Conservation (phyloP, 2,113 vertebrate species). For the Lophotis ruficrista region DNA sequence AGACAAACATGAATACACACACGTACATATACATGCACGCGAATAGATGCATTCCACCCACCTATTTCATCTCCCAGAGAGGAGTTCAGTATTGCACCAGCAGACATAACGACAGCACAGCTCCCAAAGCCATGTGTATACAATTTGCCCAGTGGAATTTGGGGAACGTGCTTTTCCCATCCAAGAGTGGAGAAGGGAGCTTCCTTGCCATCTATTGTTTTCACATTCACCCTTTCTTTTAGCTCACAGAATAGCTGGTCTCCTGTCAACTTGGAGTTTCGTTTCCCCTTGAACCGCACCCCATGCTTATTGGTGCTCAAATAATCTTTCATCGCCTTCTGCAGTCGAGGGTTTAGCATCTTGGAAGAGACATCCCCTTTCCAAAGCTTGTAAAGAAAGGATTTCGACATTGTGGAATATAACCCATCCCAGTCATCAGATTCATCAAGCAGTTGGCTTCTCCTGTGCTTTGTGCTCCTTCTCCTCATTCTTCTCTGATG, state of each 20-base stretch:
- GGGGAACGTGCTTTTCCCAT: conserved; percentile 88
- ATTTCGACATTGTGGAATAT: conserved; percentile 85
- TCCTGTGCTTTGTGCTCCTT: conserved; percentile 26
- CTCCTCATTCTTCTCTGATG: conserved; percentile 49
- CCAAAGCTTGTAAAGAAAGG: conserved; percentile 89
- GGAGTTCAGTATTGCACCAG: conserved; percentile 94
- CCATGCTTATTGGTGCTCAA: conserved; percentile 90
- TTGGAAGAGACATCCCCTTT: conserved; percentile 83
- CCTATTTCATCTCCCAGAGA: conserved; percentile 93
- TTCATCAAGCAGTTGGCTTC: conserved; percentile 49
- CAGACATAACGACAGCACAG: conserved; percentile 96
- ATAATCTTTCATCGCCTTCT: conserved; percentile 91
- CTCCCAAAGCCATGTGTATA: conserved; percentile 77
- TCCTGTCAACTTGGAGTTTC: conserved; percentile 64
- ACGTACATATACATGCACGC: not conserved
- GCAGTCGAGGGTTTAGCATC: conserved; percentile 91
- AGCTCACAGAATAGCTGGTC: conserved; percentile 88
- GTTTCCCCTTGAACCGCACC: conserved; percentile 83
- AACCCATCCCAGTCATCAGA: conserved; percentile 80
- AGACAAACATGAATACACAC: not conserved
- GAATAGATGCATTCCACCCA: conserved; percentile 66
- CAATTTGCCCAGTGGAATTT: conserved; percentile 78
- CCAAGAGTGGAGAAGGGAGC: conserved; percentile 88
- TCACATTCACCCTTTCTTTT: conserved; percentile 79
- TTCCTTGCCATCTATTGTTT: conserved; percentile 90